phyloP scores from a whole-genome alignment of 2,113 vertebrate species.

The Zapus hudsonius region DNA sequence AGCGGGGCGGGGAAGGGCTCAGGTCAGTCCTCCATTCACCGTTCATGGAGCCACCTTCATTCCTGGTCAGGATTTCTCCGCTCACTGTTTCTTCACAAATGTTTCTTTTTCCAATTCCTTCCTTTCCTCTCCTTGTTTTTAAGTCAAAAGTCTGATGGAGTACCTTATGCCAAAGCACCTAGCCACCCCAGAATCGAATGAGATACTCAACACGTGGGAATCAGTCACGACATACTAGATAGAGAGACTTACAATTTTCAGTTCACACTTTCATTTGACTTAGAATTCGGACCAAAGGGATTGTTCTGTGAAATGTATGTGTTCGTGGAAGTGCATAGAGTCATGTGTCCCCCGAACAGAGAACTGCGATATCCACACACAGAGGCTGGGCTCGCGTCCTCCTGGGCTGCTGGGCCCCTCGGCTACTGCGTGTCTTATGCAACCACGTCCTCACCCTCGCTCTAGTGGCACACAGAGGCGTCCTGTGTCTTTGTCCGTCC shows the following conservation, averaged over 20 bases:
- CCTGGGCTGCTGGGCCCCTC: rapidly evolving
- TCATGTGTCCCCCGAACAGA: not conserved
- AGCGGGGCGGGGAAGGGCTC: not conserved
- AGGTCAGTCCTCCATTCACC: not conserved
- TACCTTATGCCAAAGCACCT: not conserved
- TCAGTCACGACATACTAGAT: not conserved
- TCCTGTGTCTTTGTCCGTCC: not conserved
- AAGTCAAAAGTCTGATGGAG: not conserved
- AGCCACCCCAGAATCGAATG: not conserved
- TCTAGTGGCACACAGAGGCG: too few species aligned
- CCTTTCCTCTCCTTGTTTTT: not conserved
- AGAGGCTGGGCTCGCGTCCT: too few species aligned
- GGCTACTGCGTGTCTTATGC: rapidly evolving
- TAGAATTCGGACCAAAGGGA: not conserved
- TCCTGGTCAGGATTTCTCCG: too few species aligned
- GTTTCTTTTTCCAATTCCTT: not conserved
- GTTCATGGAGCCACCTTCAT: too few species aligned
- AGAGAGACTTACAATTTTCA: too few species aligned
- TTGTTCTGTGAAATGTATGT: too few species aligned
- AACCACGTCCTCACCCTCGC: rapidly evolving
- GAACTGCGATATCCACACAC: rapidly evolving
- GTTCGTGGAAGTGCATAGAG: not conserved
- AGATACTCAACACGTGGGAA: not conserved
- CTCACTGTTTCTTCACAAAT: too few species aligned
- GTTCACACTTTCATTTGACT: not conserved